phyloP scores from a whole-genome alignment of 2,113 vertebrate genomes.

The Falco punctatus region DNA sequence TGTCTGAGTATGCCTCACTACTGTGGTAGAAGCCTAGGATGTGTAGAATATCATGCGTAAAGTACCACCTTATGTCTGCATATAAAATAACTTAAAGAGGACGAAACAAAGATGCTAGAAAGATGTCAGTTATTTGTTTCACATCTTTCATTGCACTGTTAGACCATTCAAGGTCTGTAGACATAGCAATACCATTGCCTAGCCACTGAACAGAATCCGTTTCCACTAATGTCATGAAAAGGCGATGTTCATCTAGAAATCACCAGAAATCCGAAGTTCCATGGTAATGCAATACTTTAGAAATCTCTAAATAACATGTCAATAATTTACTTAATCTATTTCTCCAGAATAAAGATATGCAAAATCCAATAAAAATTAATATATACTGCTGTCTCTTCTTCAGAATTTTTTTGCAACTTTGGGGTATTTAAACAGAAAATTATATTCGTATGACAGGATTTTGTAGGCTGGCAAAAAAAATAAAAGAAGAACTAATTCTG shows the following conservation, averaged over 20 bases:
- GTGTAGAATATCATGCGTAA: not conserved
- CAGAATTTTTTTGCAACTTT: not conserved
- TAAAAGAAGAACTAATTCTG: not conserved
- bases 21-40: not conserved
- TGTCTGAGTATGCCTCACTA: not conserved
- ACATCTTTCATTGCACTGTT: not conserved
- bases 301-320: not conserved
- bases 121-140: not conserved
- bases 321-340: not conserved
- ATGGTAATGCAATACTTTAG: not conserved
- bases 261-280: not conserved
- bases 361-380: not conserved
- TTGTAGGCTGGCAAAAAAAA: not conserved
- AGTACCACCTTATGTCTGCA: not conserved
- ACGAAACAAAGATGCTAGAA: not conserved
- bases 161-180: accelerated
- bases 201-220: not conserved
- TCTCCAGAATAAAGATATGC: not conserved
- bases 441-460: not conserved
- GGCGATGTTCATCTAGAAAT: not conserved
- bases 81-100: not conserved
- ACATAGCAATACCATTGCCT: accelerated
- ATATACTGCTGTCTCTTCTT: not conserved
- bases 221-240: not conserved
- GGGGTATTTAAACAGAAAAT: not conserved